Evolutionary conservation across 2,113 vertebrate genomes (phyloP), one percentile per base, ranked within the genome.

Genomic region (Scortum barcoo): DNA sequence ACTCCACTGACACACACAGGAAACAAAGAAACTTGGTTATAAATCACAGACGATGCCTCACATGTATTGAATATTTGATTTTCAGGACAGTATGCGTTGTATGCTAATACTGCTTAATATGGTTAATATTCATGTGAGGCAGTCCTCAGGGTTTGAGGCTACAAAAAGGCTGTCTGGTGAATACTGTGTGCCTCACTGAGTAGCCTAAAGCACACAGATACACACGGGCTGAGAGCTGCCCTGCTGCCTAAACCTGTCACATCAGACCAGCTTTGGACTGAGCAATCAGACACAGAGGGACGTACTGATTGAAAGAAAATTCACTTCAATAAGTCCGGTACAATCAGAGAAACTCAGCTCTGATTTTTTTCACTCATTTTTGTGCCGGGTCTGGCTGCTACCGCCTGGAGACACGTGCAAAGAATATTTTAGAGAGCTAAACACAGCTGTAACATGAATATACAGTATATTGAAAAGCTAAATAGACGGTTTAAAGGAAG

Each of bases 111-210:
- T 58, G 40, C 9, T 12, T 72, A 77, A 86, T 50, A 38, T 80
- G 79, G 56, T 88, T 71, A 84, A 90, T 90, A 86, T 90, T 80
- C 62, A 88, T 86, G 72, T 53, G 56, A 78, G 24, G 70, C 3
- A 17, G 58, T 85, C 86, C 82, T 76, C 56, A 12, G 81, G 88
- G 81, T 63, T 73, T 6, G 30, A 60, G 56, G 46, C 68, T 63
- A 72, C n/a, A 85, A 46, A 68, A 66, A 60, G 54, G 40, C 78
- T 78, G 80, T 87, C 74, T 83, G 54, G 10, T 71, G 79, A 79
- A 58, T 73, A 67, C 65, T 74, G 76, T 73, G 65, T 80, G 78
- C 72, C 80, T 90, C 81, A 80, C 3, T 86, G 73, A 81, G 78
- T 76, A 19, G 86, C 80, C 83, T 63, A 70, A 48, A 86, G 75